Conservation (phyloP, 2,113 vertebrate species). For the Rynchops niger region DNA sequence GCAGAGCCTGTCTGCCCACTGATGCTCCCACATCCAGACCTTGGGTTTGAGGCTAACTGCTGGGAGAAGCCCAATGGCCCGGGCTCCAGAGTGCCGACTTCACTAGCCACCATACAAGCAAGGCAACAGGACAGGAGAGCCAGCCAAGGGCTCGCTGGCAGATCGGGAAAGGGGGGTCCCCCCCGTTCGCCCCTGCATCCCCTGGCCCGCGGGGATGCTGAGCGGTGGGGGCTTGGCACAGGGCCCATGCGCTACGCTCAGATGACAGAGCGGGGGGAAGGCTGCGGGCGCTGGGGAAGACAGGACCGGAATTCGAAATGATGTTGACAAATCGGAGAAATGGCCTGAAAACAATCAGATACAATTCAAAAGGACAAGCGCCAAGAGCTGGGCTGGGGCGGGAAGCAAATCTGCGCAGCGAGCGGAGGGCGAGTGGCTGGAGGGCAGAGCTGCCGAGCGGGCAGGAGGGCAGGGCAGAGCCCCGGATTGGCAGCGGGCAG, state of each 20-base stretch:
- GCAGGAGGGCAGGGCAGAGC: not conserved
- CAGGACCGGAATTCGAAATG: conserved; percentile 49
- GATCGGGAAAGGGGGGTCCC: not conserved
- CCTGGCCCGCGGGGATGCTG: not conserved
- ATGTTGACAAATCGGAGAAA: conserved; percentile 69
- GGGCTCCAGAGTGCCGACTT: not conserved
- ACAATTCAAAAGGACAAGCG: conserved; percentile 57
- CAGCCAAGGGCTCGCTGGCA: not conserved
- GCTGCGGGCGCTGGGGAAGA: not conserved
- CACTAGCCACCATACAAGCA: fast-evolving
- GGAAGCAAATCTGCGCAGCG: conserved; percentile 1
- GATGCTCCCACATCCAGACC: not conserved
- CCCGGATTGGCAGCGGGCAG: not conserved
- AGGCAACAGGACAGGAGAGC: not conserved
- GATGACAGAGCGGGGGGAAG: not conserved
- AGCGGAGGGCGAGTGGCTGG: not conserved
- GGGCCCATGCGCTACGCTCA: not conserved
- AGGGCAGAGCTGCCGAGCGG: not conserved
- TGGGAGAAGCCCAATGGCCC: not conserved
- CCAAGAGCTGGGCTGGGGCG: not conserved
- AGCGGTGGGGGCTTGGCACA: not conserved
- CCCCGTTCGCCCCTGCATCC: fast-evolving
- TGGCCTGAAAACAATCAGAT: conserved; percentile 68
- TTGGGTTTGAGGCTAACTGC: not conserved
- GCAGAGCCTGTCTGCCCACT: not conserved